Conservation (phyloP, 2,888 invertebrate species). For the Agriopis leucophaearia region DNA sequence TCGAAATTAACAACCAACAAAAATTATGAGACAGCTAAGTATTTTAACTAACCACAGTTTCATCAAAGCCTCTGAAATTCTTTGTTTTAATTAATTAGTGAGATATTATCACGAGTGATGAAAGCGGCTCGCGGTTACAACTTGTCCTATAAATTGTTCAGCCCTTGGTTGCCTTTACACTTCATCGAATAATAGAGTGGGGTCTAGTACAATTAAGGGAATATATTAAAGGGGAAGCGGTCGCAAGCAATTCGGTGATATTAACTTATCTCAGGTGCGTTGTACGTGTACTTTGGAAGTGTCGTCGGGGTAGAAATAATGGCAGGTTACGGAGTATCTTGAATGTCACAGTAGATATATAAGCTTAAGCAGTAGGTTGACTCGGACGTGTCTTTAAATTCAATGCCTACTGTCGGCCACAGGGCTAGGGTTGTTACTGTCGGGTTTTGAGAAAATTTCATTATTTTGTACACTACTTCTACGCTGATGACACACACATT, state of each 20-base stretch:
- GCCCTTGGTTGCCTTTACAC: conserved; percentile 71
- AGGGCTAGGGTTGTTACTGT: too few species aligned
- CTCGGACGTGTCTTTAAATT: too few species aligned
- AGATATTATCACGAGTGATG: conserved; percentile 68
- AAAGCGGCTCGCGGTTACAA: conserved; percentile 63
- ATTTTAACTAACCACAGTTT: conserved; percentile 58
- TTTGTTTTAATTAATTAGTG: conserved; percentile 68
- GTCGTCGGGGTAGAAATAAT: conserved; percentile 55
- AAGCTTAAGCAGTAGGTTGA: not conserved
- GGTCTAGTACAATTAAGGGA: conserved; percentile 76
- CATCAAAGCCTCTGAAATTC: conserved; percentile 46
- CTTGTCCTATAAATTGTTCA: conserved; percentile 73
- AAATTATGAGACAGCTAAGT: conserved; percentile 55
- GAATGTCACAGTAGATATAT: conserved; percentile 24
- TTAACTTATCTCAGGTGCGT: conserved; percentile 75
- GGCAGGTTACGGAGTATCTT: conserved; percentile 37
- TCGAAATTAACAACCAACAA: conserved; percentile 48
- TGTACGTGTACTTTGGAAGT: conserved; percentile 57
- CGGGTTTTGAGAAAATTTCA: too few species aligned
- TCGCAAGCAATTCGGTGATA: conserved; percentile 66
- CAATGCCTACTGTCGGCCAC: too few species aligned
- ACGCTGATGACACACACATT: too few species aligned
- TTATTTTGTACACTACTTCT: too few species aligned
- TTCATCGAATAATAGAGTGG: conserved; percentile 78
- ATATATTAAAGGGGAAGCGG: conserved; percentile 66